These are phyloP conservation scores for Dynastes tityus DNA, from an alignment of 2,888 invertebrate genomes.

Conservation along the genomic window DNA sequence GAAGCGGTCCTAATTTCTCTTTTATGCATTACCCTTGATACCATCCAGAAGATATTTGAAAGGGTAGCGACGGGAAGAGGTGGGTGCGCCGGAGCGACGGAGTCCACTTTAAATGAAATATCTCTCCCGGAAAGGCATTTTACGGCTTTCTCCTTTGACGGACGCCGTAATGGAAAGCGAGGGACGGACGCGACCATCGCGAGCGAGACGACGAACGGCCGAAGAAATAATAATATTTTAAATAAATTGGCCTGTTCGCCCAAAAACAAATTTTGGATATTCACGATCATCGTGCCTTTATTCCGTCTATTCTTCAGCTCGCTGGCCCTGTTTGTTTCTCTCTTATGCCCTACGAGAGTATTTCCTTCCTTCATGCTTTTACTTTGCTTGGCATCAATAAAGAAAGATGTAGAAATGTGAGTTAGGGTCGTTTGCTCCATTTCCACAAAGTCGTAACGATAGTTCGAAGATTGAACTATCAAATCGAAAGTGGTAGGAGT, in stretches of 20 bases:
- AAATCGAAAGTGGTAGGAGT: no score
- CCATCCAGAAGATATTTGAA: conserved; percentile 14
- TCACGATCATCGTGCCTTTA: conserved; percentile 24
- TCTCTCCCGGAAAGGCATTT: conserved; percentile 41
- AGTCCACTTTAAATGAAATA: conserved; percentile 39
- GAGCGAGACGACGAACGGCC: conserved; percentile 12
- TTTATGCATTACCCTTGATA: conserved; percentile 17
- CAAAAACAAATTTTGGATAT: conserved; percentile 39
- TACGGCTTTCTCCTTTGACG: conserved; percentile 28
- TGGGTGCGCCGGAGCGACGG: neutral
- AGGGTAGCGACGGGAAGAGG: conserved; percentile 1
- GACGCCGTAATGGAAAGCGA: conserved; percentile 13
- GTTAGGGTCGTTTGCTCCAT: neutral
- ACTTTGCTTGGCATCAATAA: no score
- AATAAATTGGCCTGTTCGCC: conserved; percentile 40
- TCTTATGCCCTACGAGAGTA: neutral
- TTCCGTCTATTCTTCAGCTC: conserved; percentile 7
- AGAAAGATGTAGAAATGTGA: no score
- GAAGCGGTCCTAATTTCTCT: conserved; percentile 23
- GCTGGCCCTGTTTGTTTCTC: neutral
- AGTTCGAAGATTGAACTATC: neutral
- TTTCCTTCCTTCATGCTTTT: neutral
- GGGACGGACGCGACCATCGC: neutral
- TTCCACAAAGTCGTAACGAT: neutral
- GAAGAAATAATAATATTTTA: conserved; percentile 45